Evolutionary conservation across 1,140 invertebrate genomes (phyloP), one percentile per base, ranked within the genome.

Genomic region (Lysiphlebus fabarum): DNA sequence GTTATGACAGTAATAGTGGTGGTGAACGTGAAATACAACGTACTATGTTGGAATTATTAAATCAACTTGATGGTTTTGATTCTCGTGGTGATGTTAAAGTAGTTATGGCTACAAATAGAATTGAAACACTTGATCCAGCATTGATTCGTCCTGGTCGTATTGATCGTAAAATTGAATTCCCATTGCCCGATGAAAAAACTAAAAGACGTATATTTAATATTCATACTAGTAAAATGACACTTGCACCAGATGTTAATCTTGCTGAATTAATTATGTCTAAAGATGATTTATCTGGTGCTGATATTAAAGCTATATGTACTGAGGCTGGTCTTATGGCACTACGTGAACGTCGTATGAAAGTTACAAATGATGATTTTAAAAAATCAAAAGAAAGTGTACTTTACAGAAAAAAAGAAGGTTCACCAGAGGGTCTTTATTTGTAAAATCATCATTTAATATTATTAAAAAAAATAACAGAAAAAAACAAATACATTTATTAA

Each of bases 331-430:
- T 99, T 12, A 93, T 99, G 89, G 98, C 98, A 26, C 77, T 99
- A 36, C 82, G 98, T 66, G 98, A 99, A 78, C 85, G 98, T 56
- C 86, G 97, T 66, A 99, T 99, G 97, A 98, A 98, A 81, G 98
- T 99, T 10, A 99, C 95, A 36, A 98, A 96, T 82, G 97, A 99
- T 79, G 97, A 99, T 79, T 99, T 99, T 75, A 93, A 93, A 72
- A 99, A 99, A 76, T 97, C 97, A 1, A 99, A 99, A 79, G 97
- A 99, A 78, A 99, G 96, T 82, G 97, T 99, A 50, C 82, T 99
- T 11, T 99, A 99, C 78, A 85, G 96, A 26, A 99, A 99, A 83
- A 98, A 99, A 76, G 97, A 99, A 84, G 96, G 96, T 62, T 98
- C 96, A 49, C 97, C 97, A 7, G 97, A 99, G 83, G 96, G 96